Base-by-base conservation (phyloP, 2,888 invertebrate species). In the Calephelis perditalis region DNA sequence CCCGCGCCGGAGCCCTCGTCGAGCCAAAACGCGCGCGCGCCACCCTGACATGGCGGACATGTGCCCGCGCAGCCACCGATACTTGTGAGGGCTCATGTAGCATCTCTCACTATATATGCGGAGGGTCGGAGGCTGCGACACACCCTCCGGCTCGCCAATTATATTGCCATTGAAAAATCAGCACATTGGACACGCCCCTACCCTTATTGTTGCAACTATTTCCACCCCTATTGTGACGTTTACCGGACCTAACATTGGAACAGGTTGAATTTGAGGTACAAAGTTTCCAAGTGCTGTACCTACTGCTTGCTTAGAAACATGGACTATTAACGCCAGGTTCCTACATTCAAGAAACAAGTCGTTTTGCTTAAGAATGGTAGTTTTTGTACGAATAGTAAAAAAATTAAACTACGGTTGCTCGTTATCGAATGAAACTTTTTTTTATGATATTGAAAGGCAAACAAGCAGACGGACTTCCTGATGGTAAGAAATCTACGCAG, bases 1-100 rank as follows among this genome's bases (percentile, higher is more conserved):
- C 12, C 84, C 85, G 59, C 75, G 71, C 47, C 75, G 61, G 64
- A 84, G 67, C 5, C 80, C 82, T 67, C 84, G 77, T 58, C 75
- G 73, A 60, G 81, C 74, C 71, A 78, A 35, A 66, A 73, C 75
- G 9, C 70, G 67, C 61, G 62, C 61, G 61, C 60, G 62, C 62
- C 58, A 54, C 59, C 52, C 52, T 40, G 60, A 61, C 60, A 52
- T 61, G 45, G 3, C 44, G 9, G 40, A 4, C 45, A 52, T 15
- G 44, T 57, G 12, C 55, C 49, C 45, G 11, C 8, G 10, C 37
- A 5, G 35, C 26, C 36, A 52, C 40, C 7, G 5, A 10, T 15
- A 45, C 12, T 46, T 9, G 10, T 40, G 49, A 26, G 35, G 44
- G 12, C 52, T 15, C 8, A 35, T 8, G 15, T 10, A 35, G 7